Evolutionary conservation across 2,113 vertebrate genomes (phyloP), one percentile per base, ranked within the genome.

Genomic region (Candoia aspera): DNA sequence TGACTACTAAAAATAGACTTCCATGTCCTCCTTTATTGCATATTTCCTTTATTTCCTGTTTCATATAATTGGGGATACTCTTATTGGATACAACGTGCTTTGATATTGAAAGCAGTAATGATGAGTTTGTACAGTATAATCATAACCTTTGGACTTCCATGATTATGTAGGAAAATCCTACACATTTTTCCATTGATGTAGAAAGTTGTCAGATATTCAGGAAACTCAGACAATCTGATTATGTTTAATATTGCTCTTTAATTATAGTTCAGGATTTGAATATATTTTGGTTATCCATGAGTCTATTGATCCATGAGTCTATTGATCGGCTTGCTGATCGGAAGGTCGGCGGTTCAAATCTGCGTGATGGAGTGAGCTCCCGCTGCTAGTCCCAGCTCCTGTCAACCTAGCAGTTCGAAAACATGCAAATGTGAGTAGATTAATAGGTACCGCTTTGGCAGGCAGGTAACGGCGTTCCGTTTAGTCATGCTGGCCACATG

Each of bases 161-260:
- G 5, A 24, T 33, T n/a, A 60, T 62, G 26, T 10, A 46, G 54
- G 11, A 84, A 84, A 90, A 12, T 21, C 24, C 68, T 92, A 58
- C 85, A 8, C 3, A 90, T 1, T 68, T 95, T 92, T 90, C 9
- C 55, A 91, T 84, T 92, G 33, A 89, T 93, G 53, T 91, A 42
- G 86, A 79, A 89, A 19, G n/a, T 93, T 26, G 17, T 64, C 55
- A 90, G 93, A 94, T 37, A 1, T 79, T 86, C 33, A 42, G 55
- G 93, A 86, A 92, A 92, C 89, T 64, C 92, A 93, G 54, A 94
- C 87, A 91, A 29, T 83, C 2, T 49, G 79, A 9, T 12, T 89
- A 92, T 93, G 84, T 59, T 85, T 90, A 91, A 86, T 19, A 87
- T 26, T 5, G 4, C n/a, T 90, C 94, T 90, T 60, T 88, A 91